Evolutionary conservation across 1,140 invertebrate species (phyloP).

Genomic region (Lordiphosa stackelbergi): DNA sequence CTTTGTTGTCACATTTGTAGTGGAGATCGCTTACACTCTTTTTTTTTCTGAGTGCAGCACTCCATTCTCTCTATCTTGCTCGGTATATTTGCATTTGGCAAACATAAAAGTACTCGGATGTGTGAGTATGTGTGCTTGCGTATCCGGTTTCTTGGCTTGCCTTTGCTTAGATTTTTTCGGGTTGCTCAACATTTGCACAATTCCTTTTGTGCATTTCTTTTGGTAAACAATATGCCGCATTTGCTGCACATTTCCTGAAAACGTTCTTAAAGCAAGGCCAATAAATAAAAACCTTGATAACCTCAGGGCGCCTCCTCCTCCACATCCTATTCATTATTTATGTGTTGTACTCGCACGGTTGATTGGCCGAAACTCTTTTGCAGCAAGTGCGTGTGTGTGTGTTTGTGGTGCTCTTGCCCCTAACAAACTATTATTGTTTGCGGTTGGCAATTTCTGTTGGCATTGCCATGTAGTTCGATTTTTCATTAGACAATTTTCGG

Average conservation of each 20-base stretch:
- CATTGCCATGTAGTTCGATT: conserved; percentile 19
- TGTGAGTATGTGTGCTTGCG: conserved; percentile 32
- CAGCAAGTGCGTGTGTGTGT: conserved; percentile 3
- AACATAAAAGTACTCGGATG: conserved; percentile 46
- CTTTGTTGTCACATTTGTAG: too few relatives aligned
- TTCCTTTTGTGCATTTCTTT: conserved; percentile 57
- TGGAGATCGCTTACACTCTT: too few relatives aligned
- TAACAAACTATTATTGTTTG: conserved; percentile 30
- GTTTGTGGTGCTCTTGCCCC: conserved; percentile 32
- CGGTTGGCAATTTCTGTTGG: conserved; percentile 32
- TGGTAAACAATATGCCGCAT: conserved; percentile 58
- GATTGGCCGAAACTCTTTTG: conserved; percentile 57
- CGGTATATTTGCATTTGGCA: conserved; percentile 60
- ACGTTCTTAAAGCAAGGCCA: conserved; percentile 27
- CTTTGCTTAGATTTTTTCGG: conserved; percentile 27
- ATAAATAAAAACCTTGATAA: conserved; percentile 70
- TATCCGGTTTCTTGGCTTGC: conserved; percentile 61
- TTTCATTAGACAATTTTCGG: conserved; percentile 26
- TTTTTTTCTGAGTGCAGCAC: conserved; percentile 6
- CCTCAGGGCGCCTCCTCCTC: conserved; percentile 41
- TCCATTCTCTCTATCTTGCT: conserved; percentile 4
- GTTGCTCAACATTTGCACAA: conserved; percentile 65
- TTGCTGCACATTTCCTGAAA: conserved; percentile 40
- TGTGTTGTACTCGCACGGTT: conserved; percentile 58
- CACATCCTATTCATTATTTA: conserved; percentile 59